Evolutionary conservation across 2,888 invertebrate genomes (phyloP).

Genomic region (Desoria tigrina): DNA sequence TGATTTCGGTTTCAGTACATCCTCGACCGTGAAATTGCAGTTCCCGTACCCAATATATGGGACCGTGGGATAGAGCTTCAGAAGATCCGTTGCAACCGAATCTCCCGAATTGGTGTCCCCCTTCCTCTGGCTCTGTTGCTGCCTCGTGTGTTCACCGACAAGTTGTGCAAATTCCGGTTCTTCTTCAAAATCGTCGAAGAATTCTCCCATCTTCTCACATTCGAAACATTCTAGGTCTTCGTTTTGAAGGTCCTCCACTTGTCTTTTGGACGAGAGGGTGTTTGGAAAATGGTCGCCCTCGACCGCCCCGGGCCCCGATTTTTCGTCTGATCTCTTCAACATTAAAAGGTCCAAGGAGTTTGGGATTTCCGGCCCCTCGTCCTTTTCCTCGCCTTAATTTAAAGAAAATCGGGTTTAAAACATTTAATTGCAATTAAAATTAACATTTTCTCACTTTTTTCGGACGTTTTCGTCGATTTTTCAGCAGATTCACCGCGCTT

Average conservation of each 20-base stretch:
- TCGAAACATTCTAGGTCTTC: constrained; percentile 23
- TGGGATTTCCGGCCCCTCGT: not conserved
- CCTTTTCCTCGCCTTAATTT: not conserved
- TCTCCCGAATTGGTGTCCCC: not conserved
- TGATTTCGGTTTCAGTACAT: not conserved
- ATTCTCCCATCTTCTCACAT: constrained; percentile 35
- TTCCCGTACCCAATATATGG: constrained; percentile 34
- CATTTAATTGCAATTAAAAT: no score
- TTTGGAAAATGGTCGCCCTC: constrained; percentile 23
- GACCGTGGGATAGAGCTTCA: constrained; percentile 10
- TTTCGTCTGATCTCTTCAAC: constrained; percentile 6
- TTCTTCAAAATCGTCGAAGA: constrained; percentile 30
- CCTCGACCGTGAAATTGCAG: constrained; percentile 22
- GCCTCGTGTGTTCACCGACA: constrained; percentile 4
- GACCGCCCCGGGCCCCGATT: not conserved
- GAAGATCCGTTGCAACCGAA: constrained; percentile 11
- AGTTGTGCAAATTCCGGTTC: constrained; percentile 9
- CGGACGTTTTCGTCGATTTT: not conserved
- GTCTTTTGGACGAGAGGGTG: constrained; percentile 11
- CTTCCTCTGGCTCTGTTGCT: not conserved
- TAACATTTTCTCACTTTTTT: not conserved
- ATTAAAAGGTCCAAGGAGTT: constrained; percentile 16
- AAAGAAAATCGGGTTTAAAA: not conserved
- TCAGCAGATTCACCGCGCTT: not conserved
- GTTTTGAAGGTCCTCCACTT: not conserved